phyloP scores from a whole-genome alignment of 2,113 vertebrate genomes.

The Cercopithecus mona region DNA sequence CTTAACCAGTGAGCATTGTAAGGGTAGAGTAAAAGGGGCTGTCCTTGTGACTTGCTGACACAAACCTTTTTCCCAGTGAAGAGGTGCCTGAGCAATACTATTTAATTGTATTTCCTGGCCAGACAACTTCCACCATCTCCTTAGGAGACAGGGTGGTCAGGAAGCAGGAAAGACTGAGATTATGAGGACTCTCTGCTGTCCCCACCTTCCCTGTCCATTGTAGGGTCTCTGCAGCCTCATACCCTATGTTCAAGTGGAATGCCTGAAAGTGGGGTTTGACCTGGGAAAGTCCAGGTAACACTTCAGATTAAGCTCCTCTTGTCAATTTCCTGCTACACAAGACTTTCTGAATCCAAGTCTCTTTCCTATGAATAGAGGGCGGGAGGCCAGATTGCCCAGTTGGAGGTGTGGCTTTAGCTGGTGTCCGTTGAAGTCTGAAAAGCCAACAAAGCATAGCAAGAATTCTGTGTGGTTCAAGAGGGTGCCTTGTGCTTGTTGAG shows the following conservation, averaged over 20 bases:
- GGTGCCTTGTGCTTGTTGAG: neutral
- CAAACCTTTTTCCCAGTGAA: slow-evolving; percentile 4
- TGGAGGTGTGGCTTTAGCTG: neutral
- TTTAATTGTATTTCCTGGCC: slow-evolving; percentile 48
- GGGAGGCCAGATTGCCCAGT: neutral
- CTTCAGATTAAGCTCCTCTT: neutral
- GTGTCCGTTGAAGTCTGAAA: neutral
- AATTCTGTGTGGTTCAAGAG: neutral
- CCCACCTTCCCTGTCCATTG: neutral
- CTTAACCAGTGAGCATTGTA: neutral
- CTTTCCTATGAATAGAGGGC: neutral
- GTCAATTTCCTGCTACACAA: neutral
- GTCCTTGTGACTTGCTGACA: neutral
- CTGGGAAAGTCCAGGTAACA: neutral
- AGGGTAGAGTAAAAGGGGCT: neutral
- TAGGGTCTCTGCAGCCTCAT: neutral
- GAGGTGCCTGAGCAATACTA: neutral
- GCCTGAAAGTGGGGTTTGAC: neutral
- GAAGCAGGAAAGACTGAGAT: slow-evolving; percentile 40
- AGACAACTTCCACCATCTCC: neutral
- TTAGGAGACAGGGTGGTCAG: neutral
- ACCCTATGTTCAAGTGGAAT: neutral
- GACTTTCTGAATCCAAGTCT: neutral
- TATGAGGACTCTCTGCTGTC: neutral
- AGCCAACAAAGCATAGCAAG: neutral